Conservation (phyloP, 2,113 vertebrate genomes). For the Phalacrocorax pelagicus region DNA sequence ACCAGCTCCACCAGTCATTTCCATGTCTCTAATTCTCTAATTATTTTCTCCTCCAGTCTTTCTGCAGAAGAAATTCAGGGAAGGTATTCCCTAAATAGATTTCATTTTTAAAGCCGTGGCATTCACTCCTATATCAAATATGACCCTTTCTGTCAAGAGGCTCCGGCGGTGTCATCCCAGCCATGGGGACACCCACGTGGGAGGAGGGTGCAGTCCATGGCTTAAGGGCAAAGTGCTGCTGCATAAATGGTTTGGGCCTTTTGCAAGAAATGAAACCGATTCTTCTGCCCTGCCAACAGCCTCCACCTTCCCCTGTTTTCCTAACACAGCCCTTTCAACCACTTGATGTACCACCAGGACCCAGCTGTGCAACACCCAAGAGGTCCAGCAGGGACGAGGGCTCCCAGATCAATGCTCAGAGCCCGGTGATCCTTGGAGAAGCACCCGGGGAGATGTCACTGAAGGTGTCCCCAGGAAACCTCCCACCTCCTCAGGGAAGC, state of each 20-base stretch:
- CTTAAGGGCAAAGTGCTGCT: background rate
- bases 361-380: background rate
- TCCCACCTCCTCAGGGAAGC: background rate
- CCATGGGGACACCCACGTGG: background rate
- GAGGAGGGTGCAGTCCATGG: background rate
- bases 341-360: background rate
- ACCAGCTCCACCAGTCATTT: background rate
- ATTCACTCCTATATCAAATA: background rate
- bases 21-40: background rate
- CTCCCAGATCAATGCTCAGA: background rate
- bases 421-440: accelerated
- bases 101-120: background rate
- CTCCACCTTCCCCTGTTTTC: background rate
- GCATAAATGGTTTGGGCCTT: background rate
- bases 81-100: background rate
- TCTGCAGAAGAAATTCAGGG: background rate
- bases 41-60: background rate
- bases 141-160: background rate
- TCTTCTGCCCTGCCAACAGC: background rate
- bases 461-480: background rate
- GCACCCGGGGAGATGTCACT: background rate
- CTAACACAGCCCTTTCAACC: background rate
- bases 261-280: background rate
- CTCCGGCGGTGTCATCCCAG: background rate
- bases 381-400: background rate